Conservation (phyloP, 2,797 vertebrate species). For the Lophotriccus pileatus region DNA sequence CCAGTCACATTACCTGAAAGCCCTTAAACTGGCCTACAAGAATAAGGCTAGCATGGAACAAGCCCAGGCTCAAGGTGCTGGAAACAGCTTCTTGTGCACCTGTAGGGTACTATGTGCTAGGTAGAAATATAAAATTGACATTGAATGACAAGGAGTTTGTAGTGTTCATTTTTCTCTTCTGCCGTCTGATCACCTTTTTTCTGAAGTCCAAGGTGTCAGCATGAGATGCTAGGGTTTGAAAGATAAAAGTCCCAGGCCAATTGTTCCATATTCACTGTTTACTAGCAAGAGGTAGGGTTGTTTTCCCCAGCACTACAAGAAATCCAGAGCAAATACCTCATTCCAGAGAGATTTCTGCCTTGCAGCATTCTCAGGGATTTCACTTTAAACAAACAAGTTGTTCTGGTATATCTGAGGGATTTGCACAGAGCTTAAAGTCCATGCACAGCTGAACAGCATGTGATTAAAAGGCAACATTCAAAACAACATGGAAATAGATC, state of each 20-base stretch:
- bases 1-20: not conserved
- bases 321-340: not conserved
- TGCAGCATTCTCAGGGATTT: not conserved
- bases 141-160: not conserved
- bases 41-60: not conserved
- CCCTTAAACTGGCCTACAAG: not conserved
- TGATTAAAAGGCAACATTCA: constrained; percentile 13
- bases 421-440: constrained; percentile 2
- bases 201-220: not conserved
- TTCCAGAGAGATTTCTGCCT: not conserved
- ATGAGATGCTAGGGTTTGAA: not conserved
- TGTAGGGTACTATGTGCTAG: not conserved
- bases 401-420: not conserved
- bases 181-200: not conserved
- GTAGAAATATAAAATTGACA: not conserved
- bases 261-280: not conserved
- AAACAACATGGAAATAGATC: constrained; percentile 30
- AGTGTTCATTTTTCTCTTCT: not conserved
- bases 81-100: not conserved
- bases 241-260: not conserved
- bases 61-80: not conserved
- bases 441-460: not conserved
- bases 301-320: not conserved
- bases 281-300: not conserved
- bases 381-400: not conserved